These are phyloP conservation scores for Parochlus steinenii DNA, from an alignment of 2,888 invertebrate genomes.

Conservation along the genomic window DNA sequence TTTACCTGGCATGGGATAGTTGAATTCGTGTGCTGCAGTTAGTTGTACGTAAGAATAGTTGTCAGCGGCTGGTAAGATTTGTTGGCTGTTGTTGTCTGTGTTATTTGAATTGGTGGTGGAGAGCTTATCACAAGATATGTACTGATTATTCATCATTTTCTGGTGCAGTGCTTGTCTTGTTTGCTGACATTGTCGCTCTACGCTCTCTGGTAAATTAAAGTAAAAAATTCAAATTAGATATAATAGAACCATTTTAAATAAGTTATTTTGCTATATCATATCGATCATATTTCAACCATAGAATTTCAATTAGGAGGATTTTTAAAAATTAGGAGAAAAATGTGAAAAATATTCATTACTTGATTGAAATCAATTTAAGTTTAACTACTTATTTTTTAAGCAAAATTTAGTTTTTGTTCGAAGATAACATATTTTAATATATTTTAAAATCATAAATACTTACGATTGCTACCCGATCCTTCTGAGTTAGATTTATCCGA, in stretches of 20 bases:
- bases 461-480: slow-evolving; percentile 32
- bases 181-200: slow-evolving; percentile 23
- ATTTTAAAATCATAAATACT: slow-evolving; percentile 14
- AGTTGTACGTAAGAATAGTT: slow-evolving; percentile 74
- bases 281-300: too few species aligned
- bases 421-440: neutral
- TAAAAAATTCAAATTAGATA: slow-evolving; percentile 12
- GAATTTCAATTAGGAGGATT: too few species aligned
- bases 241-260: too few species aligned
- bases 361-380: slow-evolving; percentile 6
- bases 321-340: neutral
- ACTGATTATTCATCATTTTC: slow-evolving; percentile 34
- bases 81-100: slow-evolving; percentile 15
- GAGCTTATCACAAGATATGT: slow-evolving; percentile 33
- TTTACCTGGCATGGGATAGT: slow-evolving; percentile 48
- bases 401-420: neutral
- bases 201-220: slow-evolving; percentile 22
- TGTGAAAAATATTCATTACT: neutral
- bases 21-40: slow-evolving; percentile 63
- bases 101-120: slow-evolving; percentile 16
- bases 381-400: neutral
- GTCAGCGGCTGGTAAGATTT: slow-evolving; percentile 31
- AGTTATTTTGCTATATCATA: too few species aligned
- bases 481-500: slow-evolving; percentile 63
- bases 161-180: slow-evolving; percentile 2